A percentile compares a stretch with the other conserved stretches of the same genome.
Conservation (phyloP, 2,888 invertebrate genomes). For the Mesoligia furuncula region DNA sequence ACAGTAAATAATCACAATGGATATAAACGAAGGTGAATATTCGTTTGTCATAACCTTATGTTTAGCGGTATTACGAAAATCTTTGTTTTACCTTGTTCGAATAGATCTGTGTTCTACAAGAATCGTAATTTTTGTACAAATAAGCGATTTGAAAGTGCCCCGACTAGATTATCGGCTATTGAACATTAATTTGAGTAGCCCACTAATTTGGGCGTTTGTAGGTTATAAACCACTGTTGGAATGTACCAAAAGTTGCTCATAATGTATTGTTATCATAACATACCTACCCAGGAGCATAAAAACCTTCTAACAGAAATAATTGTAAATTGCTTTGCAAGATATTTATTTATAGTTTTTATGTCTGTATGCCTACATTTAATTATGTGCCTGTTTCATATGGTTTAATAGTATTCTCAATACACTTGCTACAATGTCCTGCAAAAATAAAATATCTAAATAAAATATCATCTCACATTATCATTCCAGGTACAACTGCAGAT, state of each 20-base stretch:
- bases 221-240: constrained; percentile 54
- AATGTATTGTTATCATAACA: background rate
- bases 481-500: constrained; percentile 89
- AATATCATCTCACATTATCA: background rate
- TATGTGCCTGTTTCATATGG: background rate
- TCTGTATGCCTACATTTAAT: background rate
- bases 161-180: background rate
- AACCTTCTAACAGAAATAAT: background rate
- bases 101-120: background rate
- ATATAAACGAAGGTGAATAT: constrained; percentile 83
- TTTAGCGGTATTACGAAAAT: constrained; percentile 63
- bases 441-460: too few species aligned
- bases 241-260: background rate
- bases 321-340: background rate
- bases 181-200: background rate
- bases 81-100: background rate
- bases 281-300: background rate
- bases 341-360: background rate
- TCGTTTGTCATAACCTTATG: constrained; percentile 62
- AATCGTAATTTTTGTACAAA: background rate
- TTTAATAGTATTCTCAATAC: background rate
- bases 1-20: constrained; percentile 72
- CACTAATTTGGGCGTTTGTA: constrained; percentile 25
- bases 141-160: background rate
- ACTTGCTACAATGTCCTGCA: background rate